These are phyloP conservation scores for Syrrhaptes paradoxus DNA, from an alignment of 2,113 vertebrate species.

Conservation along the genomic window DNA sequence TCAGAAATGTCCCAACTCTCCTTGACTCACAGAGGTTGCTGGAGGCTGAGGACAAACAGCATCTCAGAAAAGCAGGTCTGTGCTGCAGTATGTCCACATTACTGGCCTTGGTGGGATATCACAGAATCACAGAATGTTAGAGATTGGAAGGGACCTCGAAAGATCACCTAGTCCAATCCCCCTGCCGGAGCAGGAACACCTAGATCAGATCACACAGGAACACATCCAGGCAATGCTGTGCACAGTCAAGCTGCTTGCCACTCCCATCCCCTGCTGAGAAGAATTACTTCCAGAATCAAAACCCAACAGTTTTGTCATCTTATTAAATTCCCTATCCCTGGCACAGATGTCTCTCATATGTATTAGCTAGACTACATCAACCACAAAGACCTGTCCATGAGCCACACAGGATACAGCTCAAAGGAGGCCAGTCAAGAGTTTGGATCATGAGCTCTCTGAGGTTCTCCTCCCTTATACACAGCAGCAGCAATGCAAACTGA, in stretches of 20 bases:
- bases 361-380: conserved; percentile 9
- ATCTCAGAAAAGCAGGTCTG: background rate
- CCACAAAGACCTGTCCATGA: background rate
- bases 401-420: background rate
- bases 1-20: background rate
- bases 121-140: too few species aligned
- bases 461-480: background rate
- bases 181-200: too few species aligned
- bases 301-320: background rate
- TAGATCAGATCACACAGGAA: too few species aligned
- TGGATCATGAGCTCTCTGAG: background rate
- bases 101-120: background rate
- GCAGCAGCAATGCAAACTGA: background rate
- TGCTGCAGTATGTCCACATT: background rate
- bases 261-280: background rate
- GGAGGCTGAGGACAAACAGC: background rate
- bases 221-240: too few species aligned
- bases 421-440: background rate
- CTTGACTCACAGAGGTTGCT: background rate
- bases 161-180: too few species aligned
- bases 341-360: background rate
- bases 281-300: background rate
- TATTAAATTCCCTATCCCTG: background rate
- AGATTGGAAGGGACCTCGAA: too few species aligned
- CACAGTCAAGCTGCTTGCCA: background rate